phyloP scores from a whole-genome alignment of 2,888 invertebrate genomes.

The Agrochola litura region DNA sequence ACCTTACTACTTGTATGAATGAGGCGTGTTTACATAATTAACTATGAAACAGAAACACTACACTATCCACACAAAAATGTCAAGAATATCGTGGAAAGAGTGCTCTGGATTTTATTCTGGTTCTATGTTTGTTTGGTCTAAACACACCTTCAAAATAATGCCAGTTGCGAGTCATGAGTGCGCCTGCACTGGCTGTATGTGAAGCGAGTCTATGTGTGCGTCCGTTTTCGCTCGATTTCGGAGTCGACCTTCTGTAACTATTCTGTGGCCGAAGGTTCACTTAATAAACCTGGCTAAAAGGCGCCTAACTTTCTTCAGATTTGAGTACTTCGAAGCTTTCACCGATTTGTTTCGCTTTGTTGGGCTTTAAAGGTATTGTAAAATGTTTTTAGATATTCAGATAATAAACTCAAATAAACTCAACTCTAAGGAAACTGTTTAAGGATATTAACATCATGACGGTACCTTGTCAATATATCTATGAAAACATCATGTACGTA shows the following conservation, averaged over 20 bases:
- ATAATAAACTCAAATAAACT: no score
- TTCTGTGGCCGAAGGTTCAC: slow-evolving; percentile 6
- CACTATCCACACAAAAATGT: not conserved
- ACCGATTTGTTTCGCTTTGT: slow-evolving; percentile 57
- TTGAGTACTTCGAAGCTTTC: slow-evolving; percentile 45
- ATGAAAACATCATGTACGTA: no score
- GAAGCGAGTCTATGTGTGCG: not conserved
- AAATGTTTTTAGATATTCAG: slow-evolving; percentile 49
- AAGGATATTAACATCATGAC: no score
- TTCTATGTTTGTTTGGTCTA: not conserved
- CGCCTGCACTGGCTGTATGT: not conserved
- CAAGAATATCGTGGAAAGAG: not conserved
- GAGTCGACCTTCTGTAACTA: slow-evolving; percentile 10
- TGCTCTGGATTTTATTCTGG: not conserved
- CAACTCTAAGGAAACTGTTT: no score
- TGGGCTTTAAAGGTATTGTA: slow-evolving; percentile 33
- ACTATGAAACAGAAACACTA: not conserved
- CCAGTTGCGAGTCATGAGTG: not conserved
- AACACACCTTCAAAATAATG: not conserved
- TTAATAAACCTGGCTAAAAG: slow-evolving; percentile 50
- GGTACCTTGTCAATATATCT: no score
- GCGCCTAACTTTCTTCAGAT: slow-evolving; percentile 54
- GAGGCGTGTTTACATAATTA: not conserved
- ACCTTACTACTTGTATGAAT: not conserved
- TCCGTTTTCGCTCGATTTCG: not conserved